These are phyloP conservation scores for Eubucco bourcierii DNA, from an alignment of 2,113 vertebrate species.

Conservation along the genomic window DNA sequence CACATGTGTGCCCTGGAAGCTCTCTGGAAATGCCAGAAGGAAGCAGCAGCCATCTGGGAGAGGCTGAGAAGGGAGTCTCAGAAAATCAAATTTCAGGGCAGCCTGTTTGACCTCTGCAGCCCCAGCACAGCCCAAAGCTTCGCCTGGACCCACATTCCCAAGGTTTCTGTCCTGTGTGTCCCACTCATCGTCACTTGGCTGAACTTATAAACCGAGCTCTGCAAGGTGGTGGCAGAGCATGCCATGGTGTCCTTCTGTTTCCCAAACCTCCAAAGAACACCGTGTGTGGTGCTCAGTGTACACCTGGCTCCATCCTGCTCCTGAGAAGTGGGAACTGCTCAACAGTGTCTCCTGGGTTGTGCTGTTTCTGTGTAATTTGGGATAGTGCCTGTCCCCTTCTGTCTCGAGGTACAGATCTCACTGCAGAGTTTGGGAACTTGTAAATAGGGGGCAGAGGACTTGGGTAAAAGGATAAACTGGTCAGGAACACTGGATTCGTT, in stretches of 20 bases:
- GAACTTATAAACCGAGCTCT: constrained; percentile 9
- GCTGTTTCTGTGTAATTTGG: background rate
- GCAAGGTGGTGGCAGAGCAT: background rate
- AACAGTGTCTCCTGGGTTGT: background rate
- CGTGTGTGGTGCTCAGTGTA: background rate
- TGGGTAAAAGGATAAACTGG: background rate
- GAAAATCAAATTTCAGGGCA: constrained; percentile 80
- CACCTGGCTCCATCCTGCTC: rapidly evolving
- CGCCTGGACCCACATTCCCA: background rate
- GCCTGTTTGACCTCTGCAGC: constrained; percentile 79
- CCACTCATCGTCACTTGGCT: constrained; percentile 38
- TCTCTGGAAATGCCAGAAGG: constrained; percentile 76
- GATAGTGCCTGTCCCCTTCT: background rate
- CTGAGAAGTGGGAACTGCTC: background rate
- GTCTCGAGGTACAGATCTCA: background rate
- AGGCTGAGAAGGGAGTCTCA: constrained; percentile 75
- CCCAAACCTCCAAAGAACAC: background rate
- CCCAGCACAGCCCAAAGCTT: constrained; percentile 46
- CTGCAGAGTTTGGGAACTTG: background rate
- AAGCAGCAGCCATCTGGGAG: constrained; percentile 79
- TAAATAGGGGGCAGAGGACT: background rate
- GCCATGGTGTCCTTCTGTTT: rapidly evolving
- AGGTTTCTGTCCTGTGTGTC: background rate
- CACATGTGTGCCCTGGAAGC: constrained; percentile 72
- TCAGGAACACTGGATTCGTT: background rate